Conservation (phyloP, 2,888 invertebrate genomes). For the Limnephilus marmoratus region DNA sequence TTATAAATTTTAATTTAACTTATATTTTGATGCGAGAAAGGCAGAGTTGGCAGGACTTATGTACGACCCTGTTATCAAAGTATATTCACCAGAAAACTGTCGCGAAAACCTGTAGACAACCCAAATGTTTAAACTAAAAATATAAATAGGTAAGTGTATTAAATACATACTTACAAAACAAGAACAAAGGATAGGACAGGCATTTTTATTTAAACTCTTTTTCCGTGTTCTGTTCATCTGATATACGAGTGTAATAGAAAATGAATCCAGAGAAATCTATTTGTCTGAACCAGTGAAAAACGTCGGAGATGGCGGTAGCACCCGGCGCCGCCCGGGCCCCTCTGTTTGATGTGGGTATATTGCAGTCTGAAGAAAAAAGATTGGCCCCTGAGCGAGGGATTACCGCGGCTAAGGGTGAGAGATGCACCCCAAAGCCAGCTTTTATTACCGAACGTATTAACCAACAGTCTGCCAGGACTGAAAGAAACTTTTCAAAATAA, state of each 20-base stretch:
- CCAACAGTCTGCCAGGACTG: background rate
- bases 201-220: background rate
- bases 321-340: background rate
- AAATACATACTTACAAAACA: too few relatives aligned
- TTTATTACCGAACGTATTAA: conserved; percentile 23
- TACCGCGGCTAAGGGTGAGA: background rate
- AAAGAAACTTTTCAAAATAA: background rate
- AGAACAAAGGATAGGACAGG: background rate
- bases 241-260: background rate
- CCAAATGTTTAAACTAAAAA: too few relatives aligned
- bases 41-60: too few relatives aligned
- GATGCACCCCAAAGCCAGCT: conserved; percentile 21
- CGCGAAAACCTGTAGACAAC: too few relatives aligned
- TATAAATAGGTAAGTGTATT: too few relatives aligned
- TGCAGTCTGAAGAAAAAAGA: conserved; percentile 4
- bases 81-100: too few relatives aligned
- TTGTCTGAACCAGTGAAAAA: background rate
- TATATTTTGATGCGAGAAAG: too few relatives aligned
- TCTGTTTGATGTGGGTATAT: background rate
- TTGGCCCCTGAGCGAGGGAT: conserved; percentile 1
- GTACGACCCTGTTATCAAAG: too few relatives aligned
- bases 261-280: background rate
- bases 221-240: background rate
- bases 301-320: background rate
- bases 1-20: too few relatives aligned